Evolutionary conservation across 2,797 vertebrate genomes (phyloP), one percentile per base, ranked within the genome.

Genomic region (Dicrostonyx torquatus): DNA sequence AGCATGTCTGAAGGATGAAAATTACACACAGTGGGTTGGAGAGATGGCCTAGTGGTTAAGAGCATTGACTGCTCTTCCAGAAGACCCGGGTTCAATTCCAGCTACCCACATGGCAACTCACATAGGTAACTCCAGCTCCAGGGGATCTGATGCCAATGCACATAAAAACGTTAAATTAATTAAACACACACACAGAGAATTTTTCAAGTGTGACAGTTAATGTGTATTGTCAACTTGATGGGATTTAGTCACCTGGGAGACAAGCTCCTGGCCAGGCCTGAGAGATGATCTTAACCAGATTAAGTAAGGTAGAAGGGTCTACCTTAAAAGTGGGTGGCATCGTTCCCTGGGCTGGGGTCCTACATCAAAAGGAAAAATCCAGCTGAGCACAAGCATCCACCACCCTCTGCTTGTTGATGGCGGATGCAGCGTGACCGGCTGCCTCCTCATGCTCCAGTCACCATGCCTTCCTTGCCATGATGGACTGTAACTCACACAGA

Each of bases 1-100:
- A 76, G 87, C 40, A 62, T 66, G 66, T 89, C 31, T 77, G 4
- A 86, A 62, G 78, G 70, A 85, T 64, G 68, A 89, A 95, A 68
- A 55, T 31, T 50, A 62, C 18, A 29, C 22, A 64, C 37, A 20
- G 55, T 1, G 7, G 55, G 55, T 22, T 58, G 55, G 20, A 22
- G 55, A 22, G 55, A 58, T 58, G 55, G 55, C 7, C 55, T 58
- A 58, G 55, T 58, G 20, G 55, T 58, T 58, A 58, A 58, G 20
- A 22, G 55, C 20, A 22, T 22, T 8, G 55, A 58, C 55, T 8
- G 55, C 55, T 58, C 55, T 58, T 58, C 55, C 20, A 22, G 6
- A 58, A 58, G 20, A 58, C 18, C 55, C 2, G 20, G 55, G 55
- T 58, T 58, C 20, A 58, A 58, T 58, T 58, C 55, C 7, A 22